Percentiles rank a stretch among this genome's conserved stretches.
Conservation (phyloP, 2,888 invertebrate genomes). For the Mimachlamys varia region DNA sequence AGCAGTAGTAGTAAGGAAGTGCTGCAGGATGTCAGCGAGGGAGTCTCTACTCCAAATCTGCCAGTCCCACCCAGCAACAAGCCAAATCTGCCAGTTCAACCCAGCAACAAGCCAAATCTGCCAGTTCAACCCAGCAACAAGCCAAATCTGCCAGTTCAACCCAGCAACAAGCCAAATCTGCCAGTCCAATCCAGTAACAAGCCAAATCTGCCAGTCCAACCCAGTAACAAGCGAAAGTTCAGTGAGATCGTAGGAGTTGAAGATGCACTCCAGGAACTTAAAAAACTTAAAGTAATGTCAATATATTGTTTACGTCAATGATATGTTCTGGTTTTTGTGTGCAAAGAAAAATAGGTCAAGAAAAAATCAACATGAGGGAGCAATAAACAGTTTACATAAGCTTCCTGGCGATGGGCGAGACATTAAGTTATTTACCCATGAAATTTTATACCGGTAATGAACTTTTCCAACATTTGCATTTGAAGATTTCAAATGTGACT, state of each 20-base stretch:
- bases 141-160: background rate
- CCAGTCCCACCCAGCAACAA: background rate
- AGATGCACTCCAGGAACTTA: background rate
- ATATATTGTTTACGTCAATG: no score
- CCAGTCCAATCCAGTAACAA: background rate
- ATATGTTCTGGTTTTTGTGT: no score
- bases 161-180: background rate
- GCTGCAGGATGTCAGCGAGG: background rate
- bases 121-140: background rate
- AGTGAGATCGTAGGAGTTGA: background rate
- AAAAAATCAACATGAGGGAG: no score
- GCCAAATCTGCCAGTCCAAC: background rate
- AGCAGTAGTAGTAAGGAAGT: background rate
- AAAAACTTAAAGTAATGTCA: background rate
- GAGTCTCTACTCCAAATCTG: background rate
- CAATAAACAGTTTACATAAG: no score
- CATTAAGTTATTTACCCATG: no score
- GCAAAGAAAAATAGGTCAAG: no score
- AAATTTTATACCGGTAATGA: no score
- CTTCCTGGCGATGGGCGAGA: no score
- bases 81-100: background rate
- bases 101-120: background rate
- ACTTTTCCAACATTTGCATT: no score
- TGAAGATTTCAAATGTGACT: no score
- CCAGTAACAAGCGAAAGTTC: background rate